phyloP scores from a whole-genome alignment of 1,140 invertebrate species.

The Trichomalopsis sarcophagae region DNA sequence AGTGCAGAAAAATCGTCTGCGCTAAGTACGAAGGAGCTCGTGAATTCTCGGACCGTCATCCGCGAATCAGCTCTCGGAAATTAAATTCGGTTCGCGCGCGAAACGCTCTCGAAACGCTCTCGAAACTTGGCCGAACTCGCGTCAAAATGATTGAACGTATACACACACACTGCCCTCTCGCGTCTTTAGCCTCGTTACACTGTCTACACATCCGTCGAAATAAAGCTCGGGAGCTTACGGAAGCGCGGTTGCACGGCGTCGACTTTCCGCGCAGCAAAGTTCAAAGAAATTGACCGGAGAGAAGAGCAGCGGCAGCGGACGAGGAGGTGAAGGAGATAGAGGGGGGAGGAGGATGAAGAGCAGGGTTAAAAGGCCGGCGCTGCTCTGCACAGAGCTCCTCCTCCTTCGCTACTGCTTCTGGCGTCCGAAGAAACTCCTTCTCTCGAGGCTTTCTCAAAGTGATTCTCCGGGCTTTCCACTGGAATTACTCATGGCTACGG shows the following conservation, averaged over 20 bases:
- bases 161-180: too few species aligned
- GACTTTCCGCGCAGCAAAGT: conserved; percentile 9
- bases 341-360: not conserved
- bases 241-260: not conserved
- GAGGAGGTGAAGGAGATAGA: not conserved
- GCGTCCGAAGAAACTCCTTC: conserved; percentile 15
- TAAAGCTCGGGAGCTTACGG: conserved; percentile 6
- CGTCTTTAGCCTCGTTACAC: not conserved
- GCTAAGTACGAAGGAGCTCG: too few species aligned
- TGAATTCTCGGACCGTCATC: not conserved
- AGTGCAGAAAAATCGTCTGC: too few species aligned
- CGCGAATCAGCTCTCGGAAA: not conserved
- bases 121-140: conserved; percentile 1
- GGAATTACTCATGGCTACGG: conserved; percentile 37
- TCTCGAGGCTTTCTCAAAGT: conserved; percentile 30
- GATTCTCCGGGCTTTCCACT: conserved; percentile 32
- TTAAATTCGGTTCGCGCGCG: not conserved
- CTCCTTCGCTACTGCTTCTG: not conserved
- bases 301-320: not conserved
- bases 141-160: conserved; percentile 21
- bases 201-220: not conserved
- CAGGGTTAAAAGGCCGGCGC: conserved; percentile 19
- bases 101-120: not conserved
- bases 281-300: conserved; percentile 47
- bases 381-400: conserved; percentile 19